These are phyloP conservation scores for Microctenopoma steveboyesi DNA, from an alignment of 2,797 vertebrate genomes.

Conservation along the genomic window DNA sequence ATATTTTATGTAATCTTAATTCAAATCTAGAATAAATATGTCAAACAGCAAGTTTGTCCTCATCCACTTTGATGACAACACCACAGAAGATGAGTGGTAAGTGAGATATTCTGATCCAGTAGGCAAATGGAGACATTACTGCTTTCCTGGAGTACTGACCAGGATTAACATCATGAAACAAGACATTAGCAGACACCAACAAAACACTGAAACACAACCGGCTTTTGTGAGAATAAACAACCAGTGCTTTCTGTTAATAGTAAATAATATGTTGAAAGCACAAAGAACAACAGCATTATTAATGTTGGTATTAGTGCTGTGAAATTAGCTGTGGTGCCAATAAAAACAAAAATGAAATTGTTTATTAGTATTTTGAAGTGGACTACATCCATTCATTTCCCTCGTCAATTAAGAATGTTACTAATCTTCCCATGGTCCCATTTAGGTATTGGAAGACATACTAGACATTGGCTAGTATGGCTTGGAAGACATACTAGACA, in stretches of 20 bases:
- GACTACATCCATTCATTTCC: conserved; percentile 1
- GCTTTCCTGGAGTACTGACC: conserved; percentile 2
- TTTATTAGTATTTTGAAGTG: background rate
- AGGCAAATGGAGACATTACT: background rate
- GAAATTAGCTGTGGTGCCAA: no score
- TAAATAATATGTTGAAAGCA: no score
- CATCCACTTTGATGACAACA: background rate
- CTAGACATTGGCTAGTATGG: conserved; percentile 54
- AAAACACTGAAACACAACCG: no score
- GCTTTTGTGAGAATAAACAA: no score
- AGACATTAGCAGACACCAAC: background rate
- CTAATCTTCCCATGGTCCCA: no score
- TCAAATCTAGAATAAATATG: conserved; percentile 25
- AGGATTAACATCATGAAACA: background rate
- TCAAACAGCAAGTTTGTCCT: conserved; percentile 3
- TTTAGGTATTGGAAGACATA: conserved; percentile 20
- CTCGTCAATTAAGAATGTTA: background rate
- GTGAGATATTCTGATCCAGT: conserved; percentile 4
- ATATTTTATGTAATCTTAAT: background rate
- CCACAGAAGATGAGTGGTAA: conserved; percentile 4
- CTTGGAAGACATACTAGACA: conserved; percentile 45
- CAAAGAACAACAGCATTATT: no score
- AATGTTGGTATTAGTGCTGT: no score
- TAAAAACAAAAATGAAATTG: no score
- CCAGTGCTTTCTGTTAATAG: no score